phyloP scores from a whole-genome alignment of 2,113 vertebrate species.

The Raja brachyura region DNA sequence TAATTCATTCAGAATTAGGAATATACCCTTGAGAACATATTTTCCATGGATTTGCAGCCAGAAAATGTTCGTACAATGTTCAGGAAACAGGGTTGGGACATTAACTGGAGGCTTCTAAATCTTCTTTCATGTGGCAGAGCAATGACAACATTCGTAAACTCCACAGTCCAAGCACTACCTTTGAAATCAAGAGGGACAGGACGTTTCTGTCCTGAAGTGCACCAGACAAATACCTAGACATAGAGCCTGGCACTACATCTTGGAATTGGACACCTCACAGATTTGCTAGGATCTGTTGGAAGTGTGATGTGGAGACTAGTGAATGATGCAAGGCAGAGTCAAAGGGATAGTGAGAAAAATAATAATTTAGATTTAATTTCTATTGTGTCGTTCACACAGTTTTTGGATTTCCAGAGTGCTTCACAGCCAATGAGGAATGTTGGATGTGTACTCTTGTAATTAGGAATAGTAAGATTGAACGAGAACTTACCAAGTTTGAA shows the following conservation, averaged over 20 bases:
- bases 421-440: no score
- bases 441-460: no score
- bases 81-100: not conserved
- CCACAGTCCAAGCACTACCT: not conserved
- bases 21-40: not conserved
- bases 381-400: no score
- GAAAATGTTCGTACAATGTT: not conserved
- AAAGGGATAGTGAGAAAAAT: not conserved
- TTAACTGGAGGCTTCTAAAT: no score
- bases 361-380: no score
- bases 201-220: not conserved
- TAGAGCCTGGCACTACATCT: not conserved
- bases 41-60: not conserved
- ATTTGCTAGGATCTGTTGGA: not conserved
- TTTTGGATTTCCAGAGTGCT: no score
- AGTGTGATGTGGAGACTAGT: no score
- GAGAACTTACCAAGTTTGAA: no score
- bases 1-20: not conserved
- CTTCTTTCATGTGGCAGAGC: not conserved
- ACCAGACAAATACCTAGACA: not conserved
- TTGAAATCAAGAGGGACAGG: not conserved
- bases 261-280: not conserved
- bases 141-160: not conserved
- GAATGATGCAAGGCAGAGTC: not conserved
- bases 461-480: no score